These are phyloP conservation scores for Gonatopus flavifemur DNA, from an alignment of 1,140 invertebrate species.

Conservation along the genomic window DNA sequence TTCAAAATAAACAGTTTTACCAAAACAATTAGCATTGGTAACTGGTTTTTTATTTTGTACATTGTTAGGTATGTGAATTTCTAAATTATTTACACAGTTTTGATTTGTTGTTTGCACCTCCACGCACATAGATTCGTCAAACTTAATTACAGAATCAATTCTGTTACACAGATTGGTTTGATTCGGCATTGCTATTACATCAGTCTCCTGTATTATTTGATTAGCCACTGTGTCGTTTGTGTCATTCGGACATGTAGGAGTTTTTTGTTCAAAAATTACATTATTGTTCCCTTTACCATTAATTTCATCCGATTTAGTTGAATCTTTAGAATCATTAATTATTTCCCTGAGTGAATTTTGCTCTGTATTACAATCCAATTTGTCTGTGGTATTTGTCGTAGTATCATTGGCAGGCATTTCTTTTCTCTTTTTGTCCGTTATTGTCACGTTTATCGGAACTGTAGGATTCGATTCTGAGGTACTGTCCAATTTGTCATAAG, in stretches of 20 bases:
- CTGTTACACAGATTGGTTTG: conserved; percentile 35
- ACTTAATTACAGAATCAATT: conserved; percentile 45
- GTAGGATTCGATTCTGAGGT: conserved; percentile 35
- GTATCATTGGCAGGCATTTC: conserved; percentile 16
- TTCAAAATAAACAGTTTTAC: conserved; percentile 51
- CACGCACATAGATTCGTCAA: conserved; percentile 38
- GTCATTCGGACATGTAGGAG: conserved; percentile 24
- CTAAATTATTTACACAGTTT: conserved; percentile 37
- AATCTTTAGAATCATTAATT: conserved; percentile 13
- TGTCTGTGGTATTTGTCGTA: conserved; percentile 32
- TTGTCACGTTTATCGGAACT: conserved; percentile 51
- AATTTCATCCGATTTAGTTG: conserved; percentile 23
- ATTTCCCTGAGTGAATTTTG: conserved; percentile 39
- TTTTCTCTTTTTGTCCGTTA: conserved; percentile 43
- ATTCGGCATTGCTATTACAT: conserved; percentile 24
- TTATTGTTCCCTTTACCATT: conserved; percentile 39
- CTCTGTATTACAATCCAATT: conserved; percentile 28
- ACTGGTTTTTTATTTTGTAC: conserved; percentile 44
- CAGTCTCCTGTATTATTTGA: conserved; percentile 27
- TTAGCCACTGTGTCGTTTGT: conserved; percentile 20
- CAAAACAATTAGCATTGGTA: conserved; percentile 38
- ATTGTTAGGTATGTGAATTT: conserved; percentile 46
- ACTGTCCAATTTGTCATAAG: conserved; percentile 39
- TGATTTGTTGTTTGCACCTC: conserved; percentile 37
- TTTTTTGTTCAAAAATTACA: conserved; percentile 27